Evolutionary conservation across 2,113 vertebrate species (phyloP).

Genomic region (Paradisaea rubra): DNA sequence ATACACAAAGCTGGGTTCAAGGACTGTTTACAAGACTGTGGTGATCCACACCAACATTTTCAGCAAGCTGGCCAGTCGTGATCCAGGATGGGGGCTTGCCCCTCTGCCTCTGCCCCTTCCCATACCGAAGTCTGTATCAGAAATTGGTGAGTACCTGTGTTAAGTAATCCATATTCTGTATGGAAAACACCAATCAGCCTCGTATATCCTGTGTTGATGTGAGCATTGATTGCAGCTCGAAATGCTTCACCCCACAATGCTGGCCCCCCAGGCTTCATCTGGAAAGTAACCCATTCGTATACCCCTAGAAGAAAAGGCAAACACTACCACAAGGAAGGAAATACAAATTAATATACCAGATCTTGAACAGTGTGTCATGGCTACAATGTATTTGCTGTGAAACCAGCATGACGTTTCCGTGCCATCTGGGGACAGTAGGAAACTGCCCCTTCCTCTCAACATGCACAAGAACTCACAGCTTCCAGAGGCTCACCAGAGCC

Average conservation of each 20-base stretch:
- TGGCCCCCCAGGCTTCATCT: conserved; percentile 88
- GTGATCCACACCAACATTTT: not conserved
- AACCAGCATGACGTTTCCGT: not conserved
- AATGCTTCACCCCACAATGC: conserved; percentile 83
- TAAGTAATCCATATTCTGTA: conserved; percentile 82
- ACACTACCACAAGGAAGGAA: not conserved
- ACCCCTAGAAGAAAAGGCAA: conserved; percentile 73
- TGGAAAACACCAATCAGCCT: conserved; percentile 85
- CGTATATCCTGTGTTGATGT: conserved; percentile 78
- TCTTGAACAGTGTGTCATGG: not conserved
- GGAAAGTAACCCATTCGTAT: conserved; percentile 84
- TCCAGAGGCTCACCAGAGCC: not conserved
- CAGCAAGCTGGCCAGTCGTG: not conserved
- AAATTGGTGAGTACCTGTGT: conserved; percentile 74
- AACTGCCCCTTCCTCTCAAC: not conserved
- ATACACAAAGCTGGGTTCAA: not conserved
- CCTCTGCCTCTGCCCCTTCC: not conserved
- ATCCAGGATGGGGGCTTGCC: not conserved
- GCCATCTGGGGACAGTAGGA: not conserved
- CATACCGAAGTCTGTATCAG: not conserved
- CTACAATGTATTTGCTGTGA: accelerated
- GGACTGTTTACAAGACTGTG: not conserved
- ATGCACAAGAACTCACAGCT: not conserved
- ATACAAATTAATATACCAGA: not conserved
- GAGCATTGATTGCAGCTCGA: conserved; percentile 72